A percentile compares a stretch with the other conserved stretches of the same genome.
These are phyloP conservation scores for Gouania willdenowi DNA, from an alignment of 2,797 vertebrate species.

Conservation along the genomic window DNA sequence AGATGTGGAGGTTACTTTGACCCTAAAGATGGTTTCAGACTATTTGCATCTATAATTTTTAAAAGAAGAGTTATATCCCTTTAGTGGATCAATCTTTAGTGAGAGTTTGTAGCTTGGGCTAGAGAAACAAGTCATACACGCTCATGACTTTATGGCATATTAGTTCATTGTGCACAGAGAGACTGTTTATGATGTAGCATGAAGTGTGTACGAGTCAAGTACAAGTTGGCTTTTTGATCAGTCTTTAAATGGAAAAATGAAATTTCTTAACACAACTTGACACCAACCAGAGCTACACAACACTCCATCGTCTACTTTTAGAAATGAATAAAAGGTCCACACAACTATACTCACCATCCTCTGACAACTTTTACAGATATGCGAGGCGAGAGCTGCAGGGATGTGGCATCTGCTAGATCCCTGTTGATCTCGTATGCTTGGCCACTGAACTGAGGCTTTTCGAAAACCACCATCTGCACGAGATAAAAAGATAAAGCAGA, in stretches of 20 bases:
- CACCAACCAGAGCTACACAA: constrained; percentile 9
- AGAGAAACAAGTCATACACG: too few species aligned
- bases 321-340: neutral
- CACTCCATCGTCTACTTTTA: neutral
- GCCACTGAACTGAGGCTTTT: constrained; percentile 72
- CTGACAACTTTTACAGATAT: constrained; percentile 84
- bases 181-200: too few species aligned
- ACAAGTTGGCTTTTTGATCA: constrained; percentile 1
- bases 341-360: constrained; percentile 92
- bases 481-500: constrained; percentile 4
- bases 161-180: too few species aligned
- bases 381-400: constrained; percentile 80
- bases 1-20: too few species aligned
- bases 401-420: constrained; percentile 80
- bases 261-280: constrained; percentile 1
- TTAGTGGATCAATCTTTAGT: too few species aligned
- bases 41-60: too few species aligned
- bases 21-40: too few species aligned
- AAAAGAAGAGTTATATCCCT: too few species aligned
- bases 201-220: too few species aligned
- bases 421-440: constrained; percentile 79
- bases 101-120: too few species aligned
- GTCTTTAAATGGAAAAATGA: neutral
- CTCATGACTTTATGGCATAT: too few species aligned
- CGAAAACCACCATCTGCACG: constrained; percentile 84